Evolutionary conservation across 2,113 vertebrate species (phyloP).

Genomic region (Pongo pygmaeus): DNA sequence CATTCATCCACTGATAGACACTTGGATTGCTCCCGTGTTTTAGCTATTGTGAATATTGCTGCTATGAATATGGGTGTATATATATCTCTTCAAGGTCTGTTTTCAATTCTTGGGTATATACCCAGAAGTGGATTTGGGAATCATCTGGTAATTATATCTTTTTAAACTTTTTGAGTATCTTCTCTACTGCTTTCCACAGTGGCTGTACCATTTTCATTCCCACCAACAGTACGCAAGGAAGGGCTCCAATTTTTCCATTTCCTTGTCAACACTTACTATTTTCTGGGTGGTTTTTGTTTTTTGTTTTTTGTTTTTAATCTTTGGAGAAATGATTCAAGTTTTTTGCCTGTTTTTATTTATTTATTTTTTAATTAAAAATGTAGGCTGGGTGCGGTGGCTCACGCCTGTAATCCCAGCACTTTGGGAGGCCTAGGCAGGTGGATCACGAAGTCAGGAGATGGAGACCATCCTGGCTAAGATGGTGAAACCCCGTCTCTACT

Average conservation of each 20-base stretch:
- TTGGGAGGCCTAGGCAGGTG: no score
- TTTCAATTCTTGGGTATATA: neutral
- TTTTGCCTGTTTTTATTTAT: neutral
- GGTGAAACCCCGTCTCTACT: no score
- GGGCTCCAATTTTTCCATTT: neutral
- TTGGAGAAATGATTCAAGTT: neutral
- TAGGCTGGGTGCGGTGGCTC: no score
- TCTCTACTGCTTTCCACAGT: neutral
- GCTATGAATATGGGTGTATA: neutral
- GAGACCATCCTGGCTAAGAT: no score
- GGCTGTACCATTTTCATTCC: neutral
- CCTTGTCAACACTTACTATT: neutral
- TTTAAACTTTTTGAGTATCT: neutral
- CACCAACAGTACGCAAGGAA: neutral
- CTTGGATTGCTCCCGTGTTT: neutral
- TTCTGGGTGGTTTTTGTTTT: neutral
- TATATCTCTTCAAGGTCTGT: neutral
- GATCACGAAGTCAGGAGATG: no score
- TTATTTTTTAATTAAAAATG: neutral
- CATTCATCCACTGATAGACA: neutral
- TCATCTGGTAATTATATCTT: neutral
- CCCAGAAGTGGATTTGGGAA: neutral
- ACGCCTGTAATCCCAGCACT: no score
- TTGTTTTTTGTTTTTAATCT: no score
- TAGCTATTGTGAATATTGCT: neutral